Base-by-base conservation (phyloP, 2,888 invertebrate genomes). In the Neria commutata region DNA sequence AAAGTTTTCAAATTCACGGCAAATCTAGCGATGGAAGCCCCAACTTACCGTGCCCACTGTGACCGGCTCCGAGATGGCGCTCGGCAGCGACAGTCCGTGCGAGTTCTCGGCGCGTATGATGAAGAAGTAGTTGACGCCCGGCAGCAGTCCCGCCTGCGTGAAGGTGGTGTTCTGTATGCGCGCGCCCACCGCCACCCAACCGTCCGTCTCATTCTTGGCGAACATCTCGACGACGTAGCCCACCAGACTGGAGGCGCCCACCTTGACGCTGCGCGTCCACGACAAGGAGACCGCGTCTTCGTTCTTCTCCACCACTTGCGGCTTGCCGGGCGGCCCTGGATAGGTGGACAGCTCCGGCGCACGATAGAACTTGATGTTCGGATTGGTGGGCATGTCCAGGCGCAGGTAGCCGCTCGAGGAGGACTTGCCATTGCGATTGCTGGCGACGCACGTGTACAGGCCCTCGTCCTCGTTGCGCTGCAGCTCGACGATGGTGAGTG, bases 101-200 rank as follows among this genome's bases (percentile, higher is more conserved):
- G 90, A 90, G 82, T 96, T 97, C 83, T 94, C 93, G 0, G 96
- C 94, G 66, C 92, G 86, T 25, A 96, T 89, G 54, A 96, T 83
- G 83, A 97, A 97, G 78, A 92, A 89, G 80, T 97, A 97, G 33
- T 90, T 89, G 19, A 91, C 88, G 54, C 91, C 91, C 16, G 91
- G 87, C 61, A 87, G 85, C 56, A 95, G 83, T 62, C 89, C 86
- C 71, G 87, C 86, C 58, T 91, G 89, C 2, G 89, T 89, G 75
- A 86, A 92, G 17, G 88, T 87, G 19, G 91, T 90, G 53, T 89
- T 88, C 63, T 88, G 86, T 10, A 93, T 85, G 69, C 88, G 84
- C 60, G 85, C 85, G 29, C 85, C 88, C 55, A 85, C 85, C 68
- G 84, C 86, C 65, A 84, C 84, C 89, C 85, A 91, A 4, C 89